Evolutionary conservation across 1,140 invertebrate genomes (phyloP).

Genomic region (Aethina tumida): DNA sequence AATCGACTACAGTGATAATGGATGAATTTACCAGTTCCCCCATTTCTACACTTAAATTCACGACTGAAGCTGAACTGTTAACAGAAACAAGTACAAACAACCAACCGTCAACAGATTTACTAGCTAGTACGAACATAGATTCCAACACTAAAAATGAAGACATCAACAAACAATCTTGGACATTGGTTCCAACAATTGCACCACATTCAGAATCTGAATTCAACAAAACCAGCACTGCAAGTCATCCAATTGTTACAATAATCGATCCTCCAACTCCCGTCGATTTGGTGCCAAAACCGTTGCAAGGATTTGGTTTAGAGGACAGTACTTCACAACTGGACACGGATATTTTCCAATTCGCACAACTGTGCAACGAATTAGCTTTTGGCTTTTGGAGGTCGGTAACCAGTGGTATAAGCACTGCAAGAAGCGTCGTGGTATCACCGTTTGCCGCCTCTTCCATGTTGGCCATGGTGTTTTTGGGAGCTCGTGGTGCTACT

Average conservation of each 20-base stretch:
- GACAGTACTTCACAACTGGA: constrained; percentile 57
- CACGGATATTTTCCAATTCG: constrained; percentile 31
- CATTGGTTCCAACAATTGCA: constrained; percentile 28
- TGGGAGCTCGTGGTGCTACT: constrained; percentile 76
- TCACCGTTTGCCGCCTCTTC: constrained; percentile 79
- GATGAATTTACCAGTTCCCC: constrained; percentile 6
- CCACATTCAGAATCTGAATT: constrained; percentile 22
- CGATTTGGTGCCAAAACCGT: constrained; percentile 45
- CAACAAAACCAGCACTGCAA: constrained; percentile 9
- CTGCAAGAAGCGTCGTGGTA: constrained; percentile 64
- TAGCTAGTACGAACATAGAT: constrained; percentile 7
- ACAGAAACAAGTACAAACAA: constrained; percentile 2
- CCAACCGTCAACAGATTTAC: background rate
- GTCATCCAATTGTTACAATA: constrained; percentile 13
- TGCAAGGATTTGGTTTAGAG: constrained; percentile 60
- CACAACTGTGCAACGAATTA: constrained; percentile 69
- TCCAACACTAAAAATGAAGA: constrained; percentile 1
- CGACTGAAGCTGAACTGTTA: no score
- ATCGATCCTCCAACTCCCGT: constrained; percentile 30
- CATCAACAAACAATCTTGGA: constrained; percentile 23
- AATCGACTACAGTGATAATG: constrained; percentile 9
- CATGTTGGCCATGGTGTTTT: constrained; percentile 76
- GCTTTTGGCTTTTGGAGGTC: constrained; percentile 71
- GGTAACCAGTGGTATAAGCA: constrained; percentile 56
- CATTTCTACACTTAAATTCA: no score